phyloP scores from a whole-genome alignment of 1,140 invertebrate species.

The Phortica variegata region DNA sequence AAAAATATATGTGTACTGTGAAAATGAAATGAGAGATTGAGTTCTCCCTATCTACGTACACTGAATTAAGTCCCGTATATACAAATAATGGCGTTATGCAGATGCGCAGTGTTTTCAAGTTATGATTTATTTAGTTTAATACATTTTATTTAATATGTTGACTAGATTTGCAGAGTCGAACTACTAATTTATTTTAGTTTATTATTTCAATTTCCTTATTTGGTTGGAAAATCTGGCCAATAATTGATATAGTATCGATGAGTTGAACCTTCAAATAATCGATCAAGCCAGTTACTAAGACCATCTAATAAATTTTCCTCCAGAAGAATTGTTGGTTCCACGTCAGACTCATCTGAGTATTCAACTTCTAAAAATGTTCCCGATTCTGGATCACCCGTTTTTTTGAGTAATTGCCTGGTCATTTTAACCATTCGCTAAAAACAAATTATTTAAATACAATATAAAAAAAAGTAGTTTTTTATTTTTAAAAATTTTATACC shows the following conservation, averaged over 20 bases:
- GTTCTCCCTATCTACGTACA: too few relatives aligned
- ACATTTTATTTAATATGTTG: too few relatives aligned
- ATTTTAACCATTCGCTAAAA: conserved; percentile 66
- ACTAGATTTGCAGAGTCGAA: too few relatives aligned
- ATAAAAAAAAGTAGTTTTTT: neutral
- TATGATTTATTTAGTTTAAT: too few relatives aligned
- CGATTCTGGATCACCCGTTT: conserved; percentile 66
- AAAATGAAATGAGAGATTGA: too few relatives aligned
- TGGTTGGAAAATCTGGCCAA: conserved; percentile 86
- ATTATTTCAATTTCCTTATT: too few relatives aligned
- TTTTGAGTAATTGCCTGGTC: conserved; percentile 63
- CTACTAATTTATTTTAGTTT: too few relatives aligned
- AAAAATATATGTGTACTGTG: too few relatives aligned
- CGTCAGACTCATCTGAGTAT: conserved; percentile 71
- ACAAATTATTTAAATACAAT: too few relatives aligned
- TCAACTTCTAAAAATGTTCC: conserved; percentile 78
- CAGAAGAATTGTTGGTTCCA: conserved; percentile 43
- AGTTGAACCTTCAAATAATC: conserved; percentile 93
- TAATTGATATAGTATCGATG: conserved; percentile 94
- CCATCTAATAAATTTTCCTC: conserved; percentile 85
- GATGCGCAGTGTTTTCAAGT: too few relatives aligned
- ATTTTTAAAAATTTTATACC: conserved; percentile 1
- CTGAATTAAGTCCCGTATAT: too few relatives aligned
- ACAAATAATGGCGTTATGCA: too few relatives aligned
- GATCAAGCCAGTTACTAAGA: conserved; percentile 93